Base-by-base conservation (phyloP, 1,140 invertebrate genomes). In the Thereuonema tuberculata region DNA sequence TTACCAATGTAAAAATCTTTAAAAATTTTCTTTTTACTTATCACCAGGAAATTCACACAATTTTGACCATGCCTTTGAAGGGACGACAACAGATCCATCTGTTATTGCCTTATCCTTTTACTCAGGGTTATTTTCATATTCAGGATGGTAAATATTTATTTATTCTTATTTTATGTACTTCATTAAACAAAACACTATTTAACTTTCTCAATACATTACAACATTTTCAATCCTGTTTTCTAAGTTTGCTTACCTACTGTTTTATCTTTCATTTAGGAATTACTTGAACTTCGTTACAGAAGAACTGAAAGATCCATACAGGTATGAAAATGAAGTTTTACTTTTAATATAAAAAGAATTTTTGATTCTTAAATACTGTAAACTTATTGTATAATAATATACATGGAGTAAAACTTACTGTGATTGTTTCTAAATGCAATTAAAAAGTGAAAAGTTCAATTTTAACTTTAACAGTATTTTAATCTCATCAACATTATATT, bases 251-350 rank as follows among this genome's bases (percentile, higher is more conserved):
- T 37, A 17, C 17, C 31, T 37, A 37, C 55, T 59, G 49, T 55
- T 58, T 61, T 65, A 68, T 62, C 27, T 67, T 37, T 5, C 67
- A 75, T 77, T 54, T 68, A 84, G 84, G 84, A 94, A 89, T 75
- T 97, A 94, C 70, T 75, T 97, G 48, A 97, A 97, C 76, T 98
- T 95, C 71, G 94, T 98, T 74, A 95, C 93, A 14, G 95, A 98
- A 76, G 95, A 98, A 72, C 71, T 98, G 0, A 82, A 87, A 70
- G 84, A 97, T 74, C 95, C 95, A 2, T 92, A 89, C 72, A 86
- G 84, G 80, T 88, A 77, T 77, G 61, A 49, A 26, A 29, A 26
- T 28, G 24, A 25, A 26, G 17, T 57, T 48, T 43, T 43, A 9
- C 37, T 43, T 12, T 43, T 43, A n/a, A 43, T 12, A 12, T 43